Evolutionary conservation across 2,888 invertebrate species (phyloP), one percentile per base, ranked within the genome.

Genomic region (Reticulitermes lucifugus): DNA sequence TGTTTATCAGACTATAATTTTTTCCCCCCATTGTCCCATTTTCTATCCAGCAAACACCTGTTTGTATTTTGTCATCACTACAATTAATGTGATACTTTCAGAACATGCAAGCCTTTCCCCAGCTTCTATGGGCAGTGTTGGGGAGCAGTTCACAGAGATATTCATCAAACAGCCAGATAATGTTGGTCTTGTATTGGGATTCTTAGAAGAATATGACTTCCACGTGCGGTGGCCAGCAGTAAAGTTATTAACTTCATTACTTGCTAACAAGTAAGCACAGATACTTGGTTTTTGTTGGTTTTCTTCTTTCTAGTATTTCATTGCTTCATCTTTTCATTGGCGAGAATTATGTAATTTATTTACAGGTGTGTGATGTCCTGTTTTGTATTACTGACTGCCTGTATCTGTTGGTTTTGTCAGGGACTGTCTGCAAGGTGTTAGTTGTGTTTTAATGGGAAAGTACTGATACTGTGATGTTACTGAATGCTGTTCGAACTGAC

Each of bases 141-240:
- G 98, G 1, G 96, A 96, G 89, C 97, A 98, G 89, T 99, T 99
- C 90, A 98, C 99, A 0, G 99, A 99, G 92, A 98, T 99, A 94
- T 98, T 98, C 90, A 96, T 98, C 59, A 99, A 99, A 91, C 95
- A 95, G 88, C 92, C 94, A 35, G 96, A 98, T 88, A 97, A 97
- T 90, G 95, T 98, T 18, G 93, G 95, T 79, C 90, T 97, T 43
- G 93, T 98, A 0, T 91, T 99, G 88, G 94, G 96, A 85, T 94
- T 98, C 86, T 91, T 99, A 79, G 98, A 98, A 90, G 99, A 99
- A 90, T 98, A 97, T 91, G 98, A 99, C 90, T 99, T 98, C 90
- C 94, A 96, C 90, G 97, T 99, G 0, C 93, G 99, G 87, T 95
- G 98, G 91, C 96, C 98, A 0, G 96, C 98, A 7, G 96, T 99